Percentiles rank a stretch among this genome's conserved stretches.
These are phyloP conservation scores for Arothron firmamentum DNA, from an alignment of 2,113 vertebrate species.

Conservation along the genomic window DNA sequence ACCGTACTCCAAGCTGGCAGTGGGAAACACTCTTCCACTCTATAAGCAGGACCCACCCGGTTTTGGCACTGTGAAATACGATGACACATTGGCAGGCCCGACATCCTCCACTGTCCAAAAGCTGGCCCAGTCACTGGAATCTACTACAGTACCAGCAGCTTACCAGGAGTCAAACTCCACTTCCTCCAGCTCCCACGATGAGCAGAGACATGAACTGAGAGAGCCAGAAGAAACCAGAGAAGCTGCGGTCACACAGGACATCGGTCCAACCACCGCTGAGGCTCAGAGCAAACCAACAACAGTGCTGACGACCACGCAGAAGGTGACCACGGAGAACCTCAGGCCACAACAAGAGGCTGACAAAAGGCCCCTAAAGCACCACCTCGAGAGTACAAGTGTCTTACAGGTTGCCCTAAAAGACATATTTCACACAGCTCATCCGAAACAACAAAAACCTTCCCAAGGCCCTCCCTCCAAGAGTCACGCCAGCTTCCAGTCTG, in stretches of 20 bases:
- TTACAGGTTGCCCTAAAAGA: slow-evolving; percentile 26
- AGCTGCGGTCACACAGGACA: slow-evolving; percentile 21
- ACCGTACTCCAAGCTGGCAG: slow-evolving; percentile 40
- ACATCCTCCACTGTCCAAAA: slow-evolving; percentile 40
- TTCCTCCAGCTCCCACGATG: slow-evolving; percentile 36
- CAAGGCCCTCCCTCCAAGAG: neutral
- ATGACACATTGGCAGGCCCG: slow-evolving; percentile 51
- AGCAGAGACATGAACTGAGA: slow-evolving; percentile 45
- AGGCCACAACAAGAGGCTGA: slow-evolving; percentile 26
- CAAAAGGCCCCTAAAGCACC: slow-evolving; percentile 27
- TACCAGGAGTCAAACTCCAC: slow-evolving; percentile 39
- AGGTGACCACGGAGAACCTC: slow-evolving; percentile 32
- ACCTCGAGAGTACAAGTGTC: slow-evolving; percentile 27
- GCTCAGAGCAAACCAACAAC: slow-evolving; percentile 33
- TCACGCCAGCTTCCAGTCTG: slow-evolving; percentile 5
- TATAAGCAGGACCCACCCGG: slow-evolving; percentile 62
- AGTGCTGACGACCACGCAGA: slow-evolving; percentile 29
- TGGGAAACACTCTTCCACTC: slow-evolving; percentile 59
- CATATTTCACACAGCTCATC: neutral
- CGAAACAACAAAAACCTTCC: slow-evolving; percentile 34
- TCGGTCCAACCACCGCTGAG: slow-evolving; percentile 22
- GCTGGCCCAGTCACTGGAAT: slow-evolving; percentile 40
- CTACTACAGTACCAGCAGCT: slow-evolving; percentile 19
- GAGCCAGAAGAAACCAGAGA: slow-evolving; percentile 32
- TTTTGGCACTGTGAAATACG: slow-evolving; percentile 71